These are phyloP conservation scores for Xiphophorus couchianus DNA, from an alignment of 2,113 vertebrate species.

Conservation along the genomic window DNA sequence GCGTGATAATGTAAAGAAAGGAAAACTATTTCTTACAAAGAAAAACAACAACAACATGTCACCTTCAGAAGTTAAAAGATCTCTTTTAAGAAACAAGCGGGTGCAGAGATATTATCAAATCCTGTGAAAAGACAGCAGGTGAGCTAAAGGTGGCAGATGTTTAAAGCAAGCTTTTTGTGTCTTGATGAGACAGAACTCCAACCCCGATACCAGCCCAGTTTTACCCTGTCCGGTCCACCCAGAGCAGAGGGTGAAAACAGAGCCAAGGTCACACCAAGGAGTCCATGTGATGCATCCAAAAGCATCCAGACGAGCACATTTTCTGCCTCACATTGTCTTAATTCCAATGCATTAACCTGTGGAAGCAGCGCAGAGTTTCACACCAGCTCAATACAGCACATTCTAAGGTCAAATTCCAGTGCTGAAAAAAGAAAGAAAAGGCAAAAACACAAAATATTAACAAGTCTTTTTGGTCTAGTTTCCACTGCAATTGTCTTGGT, in stretches of 20 bases:
- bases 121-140: slow-evolving; percentile 70
- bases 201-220: not conserved
- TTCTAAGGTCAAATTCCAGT: slow-evolving; percentile 2
- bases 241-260: slow-evolving; percentile 18
- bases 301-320: slow-evolving; percentile 7
- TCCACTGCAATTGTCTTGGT: too few species aligned
- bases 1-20: slow-evolving; percentile 76
- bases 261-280: not conserved
- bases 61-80: slow-evolving; percentile 61
- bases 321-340: slow-evolving; percentile 42
- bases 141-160: slow-evolving; percentile 60
- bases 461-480: too few species aligned
- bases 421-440: not conserved
- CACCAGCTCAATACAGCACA: slow-evolving; percentile 17
- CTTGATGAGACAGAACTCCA: slow-evolving; percentile 26
- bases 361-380: slow-evolving; percentile 39
- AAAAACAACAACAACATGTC: slow-evolving; percentile 50
- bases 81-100: slow-evolving; percentile 46
- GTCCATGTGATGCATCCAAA: not conserved
- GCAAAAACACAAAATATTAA: too few species aligned
- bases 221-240: slow-evolving; percentile 8
- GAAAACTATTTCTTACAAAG: slow-evolving; percentile 58
- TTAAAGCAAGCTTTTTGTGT: slow-evolving; percentile 52
- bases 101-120: slow-evolving; percentile 38
- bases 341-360: slow-evolving; percentile 60